These are phyloP conservation scores for Megastigmus dorsalis DNA, from an alignment of 2,888 invertebrate species.

Conservation along the genomic window DNA sequence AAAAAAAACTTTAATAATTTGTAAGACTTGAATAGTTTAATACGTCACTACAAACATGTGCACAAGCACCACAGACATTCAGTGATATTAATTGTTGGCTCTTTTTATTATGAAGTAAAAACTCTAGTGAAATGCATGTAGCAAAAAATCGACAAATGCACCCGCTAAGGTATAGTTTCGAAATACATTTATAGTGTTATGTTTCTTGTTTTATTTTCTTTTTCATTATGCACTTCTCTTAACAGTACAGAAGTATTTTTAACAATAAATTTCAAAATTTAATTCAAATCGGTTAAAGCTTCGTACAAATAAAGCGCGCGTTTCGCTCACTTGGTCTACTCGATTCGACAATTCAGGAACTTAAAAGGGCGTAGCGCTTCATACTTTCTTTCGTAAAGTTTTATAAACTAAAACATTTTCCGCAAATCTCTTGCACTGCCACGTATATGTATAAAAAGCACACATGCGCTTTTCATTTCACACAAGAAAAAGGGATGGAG, in stretches of 20 bases:
- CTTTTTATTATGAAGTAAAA: slow-evolving; percentile 42
- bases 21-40: slow-evolving; percentile 39
- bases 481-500: no score
- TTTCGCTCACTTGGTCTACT: slow-evolving; percentile 28
- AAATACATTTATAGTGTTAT: slow-evolving; percentile 25
- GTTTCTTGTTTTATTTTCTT: slow-evolving; percentile 39
- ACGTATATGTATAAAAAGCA: slow-evolving; percentile 14
- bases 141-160: slow-evolving; percentile 40
- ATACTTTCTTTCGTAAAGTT: slow-evolving; percentile 15
- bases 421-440: slow-evolving; percentile 40
- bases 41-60: slow-evolving; percentile 38
- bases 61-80: slow-evolving; percentile 46
- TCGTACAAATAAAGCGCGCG: slow-evolving; percentile 28
- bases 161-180: slow-evolving; percentile 32
- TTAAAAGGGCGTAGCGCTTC: slow-evolving; percentile 31
- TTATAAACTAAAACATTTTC: neutral
- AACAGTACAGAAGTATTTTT: slow-evolving; percentile 12
- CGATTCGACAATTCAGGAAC: neutral
- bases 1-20: slow-evolving; percentile 17
- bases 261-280: slow-evolving; percentile 17
- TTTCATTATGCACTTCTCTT: slow-evolving; percentile 27
- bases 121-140: slow-evolving; percentile 46
- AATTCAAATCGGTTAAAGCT: neutral
- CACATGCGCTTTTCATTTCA: slow-evolving; percentile 26
- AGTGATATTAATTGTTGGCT: slow-evolving; percentile 53